Evolutionary conservation across 2,113 vertebrate species (phyloP), one percentile per base, ranked within the genome.

Genomic region (Corythoichthys haematopterus): DNA sequence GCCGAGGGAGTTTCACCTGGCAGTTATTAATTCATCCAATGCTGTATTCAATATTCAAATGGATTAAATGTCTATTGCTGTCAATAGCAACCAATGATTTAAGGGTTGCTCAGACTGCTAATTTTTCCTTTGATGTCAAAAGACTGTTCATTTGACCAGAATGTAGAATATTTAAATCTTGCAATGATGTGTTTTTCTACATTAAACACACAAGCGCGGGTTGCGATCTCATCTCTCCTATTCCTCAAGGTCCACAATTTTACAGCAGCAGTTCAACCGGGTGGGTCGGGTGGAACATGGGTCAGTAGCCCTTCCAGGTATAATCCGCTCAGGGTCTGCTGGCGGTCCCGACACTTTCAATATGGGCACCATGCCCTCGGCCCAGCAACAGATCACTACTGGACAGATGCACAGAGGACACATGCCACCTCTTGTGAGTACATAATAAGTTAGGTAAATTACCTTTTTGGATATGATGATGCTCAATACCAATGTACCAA

Each of bases 381-480:
- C 96, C 0, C 97, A 99, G 89, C 97, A 99, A 72, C 97, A 99
- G 74, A 93, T 99, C 82, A 95, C 92, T 56, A 93, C 89, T 0
- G 97, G 96, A n/a, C 97, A 99, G 86, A 98, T 99, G 96, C 97
- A 99, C 90, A 91, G 94, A 77, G 97, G 95, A 74, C 97, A 99
- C 69, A 98, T 98, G 97, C 95, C 97, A 55, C 97, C 97, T 0
- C 92, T 99, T 90, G 97, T 99, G 86, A 95, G 95, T 52, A 71
- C 20, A 46, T 46, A 28, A 46, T 28, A 8, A 46, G 28, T 50
- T 5, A 43, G 40, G 40, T 43, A 43, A 43, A 43, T 46, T 46
- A n/a, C 38, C 38, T 20, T 43, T 45, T 43, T 3, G 36, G 9
- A 20, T 12, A n/a, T 15, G 16, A 2, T 11, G 8, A 36, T 35